Conservation (phyloP, 2,888 invertebrate genomes). For the Acronicta psi region DNA sequence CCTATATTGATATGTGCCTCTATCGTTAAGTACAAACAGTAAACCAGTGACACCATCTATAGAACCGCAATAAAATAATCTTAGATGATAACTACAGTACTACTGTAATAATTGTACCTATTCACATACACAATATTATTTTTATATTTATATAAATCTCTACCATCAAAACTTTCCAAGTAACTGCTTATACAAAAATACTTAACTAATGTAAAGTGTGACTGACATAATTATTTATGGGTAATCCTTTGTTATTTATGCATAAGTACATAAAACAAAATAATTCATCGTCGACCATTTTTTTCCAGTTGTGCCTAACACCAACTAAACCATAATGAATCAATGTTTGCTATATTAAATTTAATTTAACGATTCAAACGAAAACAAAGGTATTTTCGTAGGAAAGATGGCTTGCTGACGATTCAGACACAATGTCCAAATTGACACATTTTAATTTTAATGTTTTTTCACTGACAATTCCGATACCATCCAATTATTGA, state of each 20-base stretch:
- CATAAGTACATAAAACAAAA: neutral
- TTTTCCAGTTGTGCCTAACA: neutral
- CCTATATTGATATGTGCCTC: conserved; percentile 30
- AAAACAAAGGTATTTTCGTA: too few relatives aligned
- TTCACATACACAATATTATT: conserved; percentile 22
- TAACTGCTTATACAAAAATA: conserved; percentile 6
- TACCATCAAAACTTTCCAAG: neutral
- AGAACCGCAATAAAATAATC: conserved; percentile 31
- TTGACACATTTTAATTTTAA: too few relatives aligned
- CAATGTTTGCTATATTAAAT: too few relatives aligned
- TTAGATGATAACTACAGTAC: conserved; percentile 30
- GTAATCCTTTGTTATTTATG: too few relatives aligned
- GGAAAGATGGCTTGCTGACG: too few relatives aligned
- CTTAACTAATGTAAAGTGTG: neutral
- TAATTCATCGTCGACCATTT: neutral
- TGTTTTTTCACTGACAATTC: too few relatives aligned
- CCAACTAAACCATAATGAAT: neutral
- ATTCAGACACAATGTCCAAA: too few relatives aligned
- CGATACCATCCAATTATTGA: too few relatives aligned
- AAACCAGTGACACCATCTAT: conserved; percentile 31
- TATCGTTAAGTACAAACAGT: conserved; percentile 29
- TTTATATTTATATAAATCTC: conserved; percentile 1
- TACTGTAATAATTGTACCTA: conserved; percentile 24
- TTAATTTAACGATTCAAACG: too few relatives aligned
- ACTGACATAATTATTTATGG: too few relatives aligned